These are phyloP conservation scores for Frankliniella fusca DNA, from an alignment of 2,888 invertebrate genomes.

Conservation along the genomic window DNA sequence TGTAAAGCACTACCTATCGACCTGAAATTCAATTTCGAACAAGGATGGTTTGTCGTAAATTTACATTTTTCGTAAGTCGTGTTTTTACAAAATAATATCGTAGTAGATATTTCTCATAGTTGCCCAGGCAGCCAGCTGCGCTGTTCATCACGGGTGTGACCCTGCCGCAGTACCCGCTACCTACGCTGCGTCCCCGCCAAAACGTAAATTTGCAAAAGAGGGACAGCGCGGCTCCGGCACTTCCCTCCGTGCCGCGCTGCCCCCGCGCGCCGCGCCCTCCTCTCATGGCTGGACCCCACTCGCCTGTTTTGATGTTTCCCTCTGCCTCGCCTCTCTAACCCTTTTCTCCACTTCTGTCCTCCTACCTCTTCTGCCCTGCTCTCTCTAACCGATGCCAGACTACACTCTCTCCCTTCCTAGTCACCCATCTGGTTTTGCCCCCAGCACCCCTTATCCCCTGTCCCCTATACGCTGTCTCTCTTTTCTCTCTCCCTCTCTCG, in stretches of 20 bases:
- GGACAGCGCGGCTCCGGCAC: not conserved
- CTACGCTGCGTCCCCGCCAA: too few species aligned
- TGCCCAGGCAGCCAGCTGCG: too few species aligned
- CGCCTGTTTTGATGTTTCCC: not conserved
- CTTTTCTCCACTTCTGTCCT: not conserved
- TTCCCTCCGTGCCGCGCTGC: not conserved
- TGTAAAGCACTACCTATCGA: too few species aligned
- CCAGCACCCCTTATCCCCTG: not conserved
- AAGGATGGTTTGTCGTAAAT: too few species aligned
- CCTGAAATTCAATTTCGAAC: too few species aligned
- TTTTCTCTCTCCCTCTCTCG: not conserved
- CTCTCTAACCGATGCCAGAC: not conserved
- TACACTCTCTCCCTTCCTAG: not conserved
- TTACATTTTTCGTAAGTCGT: too few species aligned
- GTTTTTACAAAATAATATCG: too few species aligned
- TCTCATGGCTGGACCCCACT: too few species aligned
- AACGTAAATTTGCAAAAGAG: constrained; percentile 10
- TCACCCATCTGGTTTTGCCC: not conserved
- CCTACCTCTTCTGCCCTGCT: not conserved
- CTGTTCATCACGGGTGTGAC: too few species aligned
- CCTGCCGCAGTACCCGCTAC: too few species aligned
- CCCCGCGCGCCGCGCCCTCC: not conserved
- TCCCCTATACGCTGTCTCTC: not conserved
- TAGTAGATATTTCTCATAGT: too few species aligned
- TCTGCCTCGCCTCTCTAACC: not conserved